Conservation (phyloP, 2,113 vertebrate species). For the Petrocephalus zakoni region DNA sequence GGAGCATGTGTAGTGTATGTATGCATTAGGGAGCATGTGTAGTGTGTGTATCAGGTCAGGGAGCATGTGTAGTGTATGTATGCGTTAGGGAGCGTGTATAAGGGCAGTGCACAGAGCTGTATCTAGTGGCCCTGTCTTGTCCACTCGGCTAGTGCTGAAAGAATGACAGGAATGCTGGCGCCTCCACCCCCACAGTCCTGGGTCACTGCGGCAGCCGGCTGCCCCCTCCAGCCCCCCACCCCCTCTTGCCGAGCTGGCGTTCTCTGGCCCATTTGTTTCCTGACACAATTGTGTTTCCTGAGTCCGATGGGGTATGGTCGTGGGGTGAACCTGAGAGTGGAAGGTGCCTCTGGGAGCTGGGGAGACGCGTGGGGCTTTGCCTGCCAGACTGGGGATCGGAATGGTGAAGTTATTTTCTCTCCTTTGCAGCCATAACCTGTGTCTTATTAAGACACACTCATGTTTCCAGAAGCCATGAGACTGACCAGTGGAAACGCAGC, state of each 20-base stretch:
- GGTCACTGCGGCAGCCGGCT: background rate
- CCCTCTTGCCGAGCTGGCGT: background rate
- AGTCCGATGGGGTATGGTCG: background rate
- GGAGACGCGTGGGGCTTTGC: too few species aligned
- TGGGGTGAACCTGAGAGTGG: background rate
- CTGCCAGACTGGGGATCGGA: background rate
- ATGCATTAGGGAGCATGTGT: background rate
- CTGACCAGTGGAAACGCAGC: background rate
- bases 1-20: background rate
- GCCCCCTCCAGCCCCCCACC: background rate
- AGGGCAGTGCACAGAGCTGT: conserved; percentile 4
- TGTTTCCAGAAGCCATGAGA: background rate
- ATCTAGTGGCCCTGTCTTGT: conserved; percentile 35
- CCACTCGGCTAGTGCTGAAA: conserved; percentile 48
- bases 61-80: background rate
- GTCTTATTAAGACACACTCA: background rate
- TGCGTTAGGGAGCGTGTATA: background rate
- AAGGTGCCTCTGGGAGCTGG: too few species aligned
- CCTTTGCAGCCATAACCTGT: background rate
- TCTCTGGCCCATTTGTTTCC: background rate
- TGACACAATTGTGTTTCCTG: background rate
- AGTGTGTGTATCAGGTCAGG: background rate
- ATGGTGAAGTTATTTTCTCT: background rate
- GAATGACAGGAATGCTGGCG: conserved; percentile 67
- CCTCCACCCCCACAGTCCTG: conserved; percentile 34